Percentiles rank a stretch among this genome's conserved stretches.
Evolutionary conservation across 2,888 invertebrate species (phyloP).

Genomic region (Ypsolopha sequella): DNA sequence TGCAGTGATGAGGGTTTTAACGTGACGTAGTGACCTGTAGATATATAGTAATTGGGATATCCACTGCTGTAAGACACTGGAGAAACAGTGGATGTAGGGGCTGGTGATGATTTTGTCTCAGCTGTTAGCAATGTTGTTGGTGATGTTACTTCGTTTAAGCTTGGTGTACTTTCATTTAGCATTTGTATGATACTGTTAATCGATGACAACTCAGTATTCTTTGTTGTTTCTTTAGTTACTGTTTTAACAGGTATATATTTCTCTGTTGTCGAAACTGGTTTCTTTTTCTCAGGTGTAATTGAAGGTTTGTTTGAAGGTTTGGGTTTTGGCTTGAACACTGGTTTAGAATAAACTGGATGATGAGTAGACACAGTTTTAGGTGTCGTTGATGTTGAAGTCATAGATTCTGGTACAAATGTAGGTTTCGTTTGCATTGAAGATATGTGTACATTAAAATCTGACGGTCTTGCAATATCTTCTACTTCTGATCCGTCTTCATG

Average conservation of each 20-base stretch:
- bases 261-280: conserved; percentile 23
- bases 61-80: conserved; percentile 40
- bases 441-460: conserved; percentile 62
- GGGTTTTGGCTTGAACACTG: conserved; percentile 70
- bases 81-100: conserved; percentile 27
- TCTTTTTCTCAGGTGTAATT: conserved; percentile 16
- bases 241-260: conserved; percentile 71
- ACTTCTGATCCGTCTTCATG: conserved; percentile 70
- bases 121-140: conserved; percentile 31
- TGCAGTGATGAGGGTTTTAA: conserved; percentile 42
- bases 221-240: conserved; percentile 57
- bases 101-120: conserved; percentile 54
- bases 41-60: conserved; percentile 35
- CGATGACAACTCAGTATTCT: conserved; percentile 53
- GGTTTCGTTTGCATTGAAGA: conserved; percentile 64
- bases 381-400: conserved; percentile 30
- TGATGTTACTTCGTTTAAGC: conserved; percentile 42
- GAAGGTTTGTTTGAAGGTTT: conserved; percentile 47
- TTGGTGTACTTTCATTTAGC: conserved; percentile 66
- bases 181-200: conserved; percentile 74
- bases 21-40: conserved; percentile 56
- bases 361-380: conserved; percentile 50
- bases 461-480: conserved; percentile 57
- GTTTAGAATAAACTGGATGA: conserved; percentile 52
- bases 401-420: conserved; percentile 33